phyloP scores from a whole-genome alignment of 2,797 vertebrate genomes.

The Rhabdophis nuchalis region DNA sequence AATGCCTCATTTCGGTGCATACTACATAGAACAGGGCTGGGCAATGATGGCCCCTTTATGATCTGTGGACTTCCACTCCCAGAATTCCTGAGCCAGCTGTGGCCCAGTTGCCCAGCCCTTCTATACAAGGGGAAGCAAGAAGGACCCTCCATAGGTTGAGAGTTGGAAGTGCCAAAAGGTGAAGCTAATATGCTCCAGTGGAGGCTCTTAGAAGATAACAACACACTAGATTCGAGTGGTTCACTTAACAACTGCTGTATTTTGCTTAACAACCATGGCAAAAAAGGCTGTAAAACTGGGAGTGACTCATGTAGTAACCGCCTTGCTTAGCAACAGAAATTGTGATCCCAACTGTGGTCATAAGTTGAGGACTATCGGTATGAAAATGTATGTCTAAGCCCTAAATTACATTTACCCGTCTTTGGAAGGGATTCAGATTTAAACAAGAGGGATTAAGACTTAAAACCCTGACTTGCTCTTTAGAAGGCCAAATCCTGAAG shows the following conservation, averaged over 20 bases:
- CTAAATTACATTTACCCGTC: not conserved
- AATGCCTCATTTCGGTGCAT: not conserved
- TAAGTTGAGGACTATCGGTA: not conserved
- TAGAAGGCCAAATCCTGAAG: no score
- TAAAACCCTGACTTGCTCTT: not conserved
- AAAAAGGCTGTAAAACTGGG: not conserved
- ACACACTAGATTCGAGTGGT: not conserved
- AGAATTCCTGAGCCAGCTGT: not conserved
- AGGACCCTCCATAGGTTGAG: not conserved
- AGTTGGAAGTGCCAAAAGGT: not conserved
- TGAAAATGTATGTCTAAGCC: not conserved
- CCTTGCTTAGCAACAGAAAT: not conserved
- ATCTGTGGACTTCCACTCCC: not conserved
- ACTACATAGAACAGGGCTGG: not conserved
- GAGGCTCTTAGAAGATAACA: not conserved
- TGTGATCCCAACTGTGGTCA: not conserved
- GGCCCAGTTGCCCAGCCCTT: not conserved
- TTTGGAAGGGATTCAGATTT: not conserved
- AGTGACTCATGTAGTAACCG: not conserved
- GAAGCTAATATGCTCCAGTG: not conserved
- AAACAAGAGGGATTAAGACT: not conserved
- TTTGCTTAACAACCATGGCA: not conserved
- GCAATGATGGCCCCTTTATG: not conserved
- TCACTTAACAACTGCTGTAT: not conserved
- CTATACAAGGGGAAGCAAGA: not conserved